Base-by-base conservation (phyloP, 2,888 invertebrate species). In the Micoletzkya japonica region DNA sequence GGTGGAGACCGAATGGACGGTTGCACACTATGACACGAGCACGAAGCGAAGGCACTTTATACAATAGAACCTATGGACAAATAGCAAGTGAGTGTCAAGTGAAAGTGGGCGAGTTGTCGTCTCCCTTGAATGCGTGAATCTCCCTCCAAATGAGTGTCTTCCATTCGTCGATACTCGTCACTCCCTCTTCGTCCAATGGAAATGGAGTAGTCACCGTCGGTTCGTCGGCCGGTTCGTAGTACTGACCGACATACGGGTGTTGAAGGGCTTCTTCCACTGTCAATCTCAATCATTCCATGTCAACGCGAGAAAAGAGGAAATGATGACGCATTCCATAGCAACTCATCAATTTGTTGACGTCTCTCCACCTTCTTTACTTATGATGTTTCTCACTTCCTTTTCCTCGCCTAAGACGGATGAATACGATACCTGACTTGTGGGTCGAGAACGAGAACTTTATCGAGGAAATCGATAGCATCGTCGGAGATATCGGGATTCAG, bases 381-480 rank as follows among this genome's bases (percentile, higher is more conserved):
- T 24, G 6, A 6, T n/a, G 6, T 52, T 52, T 52, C 6, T 52
- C 26, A 24, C 26, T 14, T 52, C 24, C 26, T 52, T 52, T 14
- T 52, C 6, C 24, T 52, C 7, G 30, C 14, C 20, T 44, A 14
- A 20, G 20, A 44, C 7, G 26, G 54, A 44, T 14, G 10, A 44
- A 14, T 17, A 52, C 28, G 66, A 10, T 28, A 77, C 80, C 81
- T 73, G 52, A 74, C 66, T 52, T 83, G 83, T 26, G 83, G 81
- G 68, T 83, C 83, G 52, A 83, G 58, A 6, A 83, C 82, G 6
- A 83, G 74, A 49, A 83, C 70, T 44, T 78, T 76, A 69, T 84
- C 81, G 17, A 84, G 67, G 32, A 84, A 76, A 67, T 84, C 83
- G 52, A 81, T 74, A 14, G 82, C 74, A 4, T 74, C 76, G 20